Base-by-base conservation (phyloP, 1,140 invertebrate genomes). In the Medauroidea extradentata region DNA sequence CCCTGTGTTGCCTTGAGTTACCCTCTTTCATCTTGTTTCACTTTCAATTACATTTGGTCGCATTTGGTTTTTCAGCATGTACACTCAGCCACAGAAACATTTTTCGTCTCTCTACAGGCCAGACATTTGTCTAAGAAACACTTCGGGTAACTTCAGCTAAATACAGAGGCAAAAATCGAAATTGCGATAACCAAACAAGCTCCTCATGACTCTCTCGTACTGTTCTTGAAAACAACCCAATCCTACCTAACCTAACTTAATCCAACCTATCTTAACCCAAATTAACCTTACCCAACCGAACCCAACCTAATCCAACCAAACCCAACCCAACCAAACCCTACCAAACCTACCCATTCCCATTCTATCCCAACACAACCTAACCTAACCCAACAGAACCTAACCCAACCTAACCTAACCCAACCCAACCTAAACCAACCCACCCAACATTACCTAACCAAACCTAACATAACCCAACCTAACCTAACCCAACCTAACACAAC, bases 361-460 rank as follows among this genome's bases (percentile, higher is more conserved):
- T 13, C 11, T n/a, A 19, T 4, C 18, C 5, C n/a, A 19, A 19
- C 18, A 25, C n/a, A 27, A 52, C 50, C 50, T n/a, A n/a, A n/a
- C n/a, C n/a, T 8, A 19, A 19, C 18, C n/a, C 4, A 19, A 19
- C 50, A 3, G 3, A 19, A 19, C 29, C 29, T 11, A 34, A 7
- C 29, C n/a, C n/a, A n/a, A n/a, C n/a, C n/a, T 7, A 34, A 34
- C 29, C 29, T 34, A 34, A 34, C 29, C 11, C 50, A 52, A 52
- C 50, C 50, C n/a, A 34, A 52, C 50, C 24, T 27, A 52, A 52
- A 5, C 50, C 24, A 52, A 52, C 50, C n/a, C n/a, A n/a, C n/a
- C 50, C n/a, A 52, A 52, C 50, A 5, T 27, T 7, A 52, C 50
- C 50, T n/a, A 52, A 52, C 50, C 50, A 5, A 52, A 52, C 24